phyloP scores from a whole-genome alignment of 2,113 vertebrate species.

The Sminthopsis crassicaudata region DNA sequence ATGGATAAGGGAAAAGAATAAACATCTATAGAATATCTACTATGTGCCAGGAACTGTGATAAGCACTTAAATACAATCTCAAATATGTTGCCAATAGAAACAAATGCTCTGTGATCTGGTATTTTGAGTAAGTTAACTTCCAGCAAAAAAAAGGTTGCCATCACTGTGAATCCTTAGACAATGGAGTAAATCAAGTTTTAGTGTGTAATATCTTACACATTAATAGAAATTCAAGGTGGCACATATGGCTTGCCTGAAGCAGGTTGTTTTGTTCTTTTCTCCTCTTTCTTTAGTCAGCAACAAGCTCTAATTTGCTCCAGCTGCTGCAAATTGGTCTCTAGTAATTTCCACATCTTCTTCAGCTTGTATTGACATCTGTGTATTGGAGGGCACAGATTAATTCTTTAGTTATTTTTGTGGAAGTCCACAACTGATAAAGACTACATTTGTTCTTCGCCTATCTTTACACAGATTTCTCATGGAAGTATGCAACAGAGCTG shows the following conservation, averaged over 20 bases:
- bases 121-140: conserved; percentile 46
- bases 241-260: conserved; percentile 78
- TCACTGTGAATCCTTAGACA: conserved; percentile 43
- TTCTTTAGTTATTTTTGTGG: conserved; percentile 61
- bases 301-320: conserved; percentile 74
- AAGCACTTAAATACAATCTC: not conserved
- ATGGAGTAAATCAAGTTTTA: conserved; percentile 57
- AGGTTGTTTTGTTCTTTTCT: conserved; percentile 72
- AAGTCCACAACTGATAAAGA: conserved; percentile 26
- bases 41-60: not conserved
- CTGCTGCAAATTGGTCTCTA: conserved; percentile 72
- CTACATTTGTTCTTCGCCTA: conserved; percentile 50
- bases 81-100: conserved; percentile 9
- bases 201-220: conserved; percentile 50
- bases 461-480: conserved; percentile 29
- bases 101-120: not conserved
- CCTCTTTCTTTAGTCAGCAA: conserved; percentile 55
- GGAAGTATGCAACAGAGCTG: conserved; percentile 20
- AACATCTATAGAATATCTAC: not conserved
- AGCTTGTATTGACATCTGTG: conserved; percentile 66
- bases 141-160: conserved; percentile 49
- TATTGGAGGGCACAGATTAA: conserved; percentile 62
- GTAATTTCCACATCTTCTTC: conserved; percentile 75
- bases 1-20: not conserved
- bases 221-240: conserved; percentile 72